Conservation (phyloP, 2,113 vertebrate species). For the Castor canadensis region DNA sequence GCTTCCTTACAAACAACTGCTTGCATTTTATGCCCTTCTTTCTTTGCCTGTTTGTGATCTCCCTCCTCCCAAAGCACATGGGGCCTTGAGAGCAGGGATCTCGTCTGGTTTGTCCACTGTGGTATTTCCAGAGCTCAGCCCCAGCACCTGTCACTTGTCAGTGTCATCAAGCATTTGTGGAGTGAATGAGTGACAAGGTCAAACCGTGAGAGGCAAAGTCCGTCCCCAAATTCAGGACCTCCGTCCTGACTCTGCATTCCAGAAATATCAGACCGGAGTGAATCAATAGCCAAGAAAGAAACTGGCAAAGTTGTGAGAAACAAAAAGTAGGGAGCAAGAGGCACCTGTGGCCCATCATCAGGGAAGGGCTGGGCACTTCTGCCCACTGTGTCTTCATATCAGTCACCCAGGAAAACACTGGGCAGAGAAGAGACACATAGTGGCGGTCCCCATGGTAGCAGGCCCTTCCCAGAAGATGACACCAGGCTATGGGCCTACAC, state of each 20-base stretch:
- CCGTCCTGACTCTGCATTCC: too few relatives aligned
- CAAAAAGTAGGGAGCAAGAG: not conserved
- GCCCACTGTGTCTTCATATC: fast-evolving
- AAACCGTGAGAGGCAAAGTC: too few relatives aligned
- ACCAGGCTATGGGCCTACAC: not conserved
- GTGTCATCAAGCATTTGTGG: too few relatives aligned
- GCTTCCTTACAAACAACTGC: not conserved
- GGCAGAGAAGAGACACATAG: not conserved
- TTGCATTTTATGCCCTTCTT: not conserved
- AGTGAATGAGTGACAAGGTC: too few relatives aligned
- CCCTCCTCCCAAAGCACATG: not conserved
- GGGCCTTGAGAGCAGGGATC: too few relatives aligned
- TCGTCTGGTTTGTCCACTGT: not conserved
- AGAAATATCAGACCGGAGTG: not conserved
- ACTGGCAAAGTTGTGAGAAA: not conserved
- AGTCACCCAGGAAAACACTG: too few relatives aligned
- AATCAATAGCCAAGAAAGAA: not conserved
- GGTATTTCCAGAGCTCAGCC: not conserved
- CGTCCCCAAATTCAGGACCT: not conserved
- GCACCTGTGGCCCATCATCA: too few relatives aligned
- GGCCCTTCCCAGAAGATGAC: not conserved
- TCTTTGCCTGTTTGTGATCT: not conserved
- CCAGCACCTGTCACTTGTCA: too few relatives aligned
- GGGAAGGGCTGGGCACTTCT: too few relatives aligned
- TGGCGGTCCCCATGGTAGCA: not conserved